Percentiles rank a stretch among this genome's conserved stretches.
Evolutionary conservation across 2,888 invertebrate species (phyloP).

Genomic region (Patella caerulea): DNA sequence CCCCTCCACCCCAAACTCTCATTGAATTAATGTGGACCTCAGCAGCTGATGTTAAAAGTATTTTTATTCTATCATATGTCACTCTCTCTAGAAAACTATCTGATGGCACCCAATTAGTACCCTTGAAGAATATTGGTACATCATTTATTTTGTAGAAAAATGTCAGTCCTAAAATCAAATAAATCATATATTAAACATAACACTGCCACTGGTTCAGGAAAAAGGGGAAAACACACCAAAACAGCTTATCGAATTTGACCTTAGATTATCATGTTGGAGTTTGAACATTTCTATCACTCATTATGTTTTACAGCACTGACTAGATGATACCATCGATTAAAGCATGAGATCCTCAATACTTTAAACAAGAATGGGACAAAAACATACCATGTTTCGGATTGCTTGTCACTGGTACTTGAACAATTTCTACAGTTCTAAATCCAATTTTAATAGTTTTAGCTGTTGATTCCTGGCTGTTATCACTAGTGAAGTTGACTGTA

Average conservation of each 20-base stretch:
- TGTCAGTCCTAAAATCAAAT: slow-evolving; percentile 73
- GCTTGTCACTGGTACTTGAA: slow-evolving; percentile 78
- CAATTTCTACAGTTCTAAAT: slow-evolving; percentile 87
- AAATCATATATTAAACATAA: no score
- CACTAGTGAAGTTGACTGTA: slow-evolving; percentile 72
- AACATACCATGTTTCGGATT: slow-evolving; percentile 40
- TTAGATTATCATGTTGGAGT: no score
- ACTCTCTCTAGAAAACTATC: slow-evolving; percentile 86
- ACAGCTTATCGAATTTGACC: no score
- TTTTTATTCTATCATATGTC: slow-evolving; percentile 75
- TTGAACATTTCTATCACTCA: no score
- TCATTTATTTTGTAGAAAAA: slow-evolving; percentile 92
- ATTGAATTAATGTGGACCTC: slow-evolving; percentile 92
- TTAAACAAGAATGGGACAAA: no score
- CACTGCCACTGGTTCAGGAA: no score
- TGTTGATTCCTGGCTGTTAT: slow-evolving; percentile 37
- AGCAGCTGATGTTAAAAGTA: slow-evolving; percentile 80
- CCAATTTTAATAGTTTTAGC: slow-evolving; percentile 80
- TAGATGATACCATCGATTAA: no score
- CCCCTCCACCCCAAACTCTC: slow-evolving; percentile 97
- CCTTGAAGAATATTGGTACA: slow-evolving; percentile 91
- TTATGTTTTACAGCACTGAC: no score
- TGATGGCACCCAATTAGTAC: slow-evolving; percentile 93
- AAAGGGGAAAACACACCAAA: no score
- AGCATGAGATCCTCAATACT: no score